Evolutionary conservation across 1,140 invertebrate species (phyloP), one percentile per base, ranked within the genome.

Genomic region (Caenorhabditis remanei): DNA sequence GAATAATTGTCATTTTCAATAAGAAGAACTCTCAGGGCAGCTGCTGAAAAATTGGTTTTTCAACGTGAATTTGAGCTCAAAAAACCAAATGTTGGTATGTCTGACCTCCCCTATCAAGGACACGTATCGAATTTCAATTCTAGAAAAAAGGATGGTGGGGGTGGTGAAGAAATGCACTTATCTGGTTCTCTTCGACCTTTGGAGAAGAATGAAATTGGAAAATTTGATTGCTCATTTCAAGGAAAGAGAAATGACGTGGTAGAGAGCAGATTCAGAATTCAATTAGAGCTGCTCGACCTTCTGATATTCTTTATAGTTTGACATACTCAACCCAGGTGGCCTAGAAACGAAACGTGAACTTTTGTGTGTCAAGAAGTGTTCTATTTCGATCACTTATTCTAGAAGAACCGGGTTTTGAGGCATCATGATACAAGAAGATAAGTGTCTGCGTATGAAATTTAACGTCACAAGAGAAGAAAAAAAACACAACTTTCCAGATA

Each of bases 81-180:
- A 7, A 71, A 71, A 43, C 2, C 40, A 43, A 41, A 71, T 40
- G 32, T 24, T 32, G 32, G 32, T 32, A 32, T 2, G 32, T 32
- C 32, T 32, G 32, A 32, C 32, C 32, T 32, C 32, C 32, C 32
- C 32, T 32, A 43, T 71, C 65, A 71, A 43, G 14, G 40, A 19
- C 65, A 46, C 61, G 61, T 43, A 71, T 71, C 65, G 65, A 71
- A 71, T 71, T 71, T 71, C 65, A 71, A 71, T 46, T 71, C 8
- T 13, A 2, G 9, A 1, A 8, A 32, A 16, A n/a, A 43, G 40
- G 14, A n/a, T 14, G 16, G 40, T 43, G 40, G 65, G 40, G 41
- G 65, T 16, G 65, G 65, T 32, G 32, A 32, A 32, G 32, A 32
- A 2, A 16, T 71, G 65, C 65, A 43, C 65, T 65, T 65, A 19